These are phyloP conservation scores for Heliconius charithonia DNA, from an alignment of 2,888 invertebrate genomes.

Conservation along the genomic window DNA sequence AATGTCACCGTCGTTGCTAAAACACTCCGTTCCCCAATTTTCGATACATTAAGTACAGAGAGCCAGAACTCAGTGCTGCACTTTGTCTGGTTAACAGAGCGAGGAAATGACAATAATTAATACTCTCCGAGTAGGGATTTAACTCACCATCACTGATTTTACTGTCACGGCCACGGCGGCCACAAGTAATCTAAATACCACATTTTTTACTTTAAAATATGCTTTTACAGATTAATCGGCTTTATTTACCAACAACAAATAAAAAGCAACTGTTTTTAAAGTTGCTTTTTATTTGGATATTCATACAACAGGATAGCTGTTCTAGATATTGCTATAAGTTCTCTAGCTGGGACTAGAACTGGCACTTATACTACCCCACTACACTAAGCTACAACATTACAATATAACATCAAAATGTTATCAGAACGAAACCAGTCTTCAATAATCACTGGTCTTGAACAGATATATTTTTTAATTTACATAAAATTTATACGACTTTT, in stretches of 20 bases:
- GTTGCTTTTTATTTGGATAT: too few species aligned
- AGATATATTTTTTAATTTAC: neutral
- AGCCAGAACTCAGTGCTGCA: neutral
- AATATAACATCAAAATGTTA: conserved; percentile 2
- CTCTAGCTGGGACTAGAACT: neutral
- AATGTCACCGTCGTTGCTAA: too few species aligned
- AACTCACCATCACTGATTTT: neutral
- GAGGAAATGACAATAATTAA: too few species aligned
- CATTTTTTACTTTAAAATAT: too few species aligned
- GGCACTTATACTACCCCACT: neutral
- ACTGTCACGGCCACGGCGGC: neutral
- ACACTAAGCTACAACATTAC: neutral
- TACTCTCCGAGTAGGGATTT: neutral
- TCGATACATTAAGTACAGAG: neutral
- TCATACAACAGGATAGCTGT: too few species aligned
- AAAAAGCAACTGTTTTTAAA: too few species aligned
- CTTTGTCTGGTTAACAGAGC: neutral
- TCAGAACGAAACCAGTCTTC: neutral
- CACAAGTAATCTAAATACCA: neutral
- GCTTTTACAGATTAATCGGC: too few species aligned
- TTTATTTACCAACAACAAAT: too few species aligned
- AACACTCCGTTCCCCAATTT: neutral
- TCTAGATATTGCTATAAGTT: too few species aligned
- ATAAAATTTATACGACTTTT: neutral
- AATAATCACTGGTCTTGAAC: neutral